Evolutionary conservation across 2,888 invertebrate genomes (phyloP), one percentile per base, ranked within the genome.

Genomic region (Masnerella sp.): DNA sequence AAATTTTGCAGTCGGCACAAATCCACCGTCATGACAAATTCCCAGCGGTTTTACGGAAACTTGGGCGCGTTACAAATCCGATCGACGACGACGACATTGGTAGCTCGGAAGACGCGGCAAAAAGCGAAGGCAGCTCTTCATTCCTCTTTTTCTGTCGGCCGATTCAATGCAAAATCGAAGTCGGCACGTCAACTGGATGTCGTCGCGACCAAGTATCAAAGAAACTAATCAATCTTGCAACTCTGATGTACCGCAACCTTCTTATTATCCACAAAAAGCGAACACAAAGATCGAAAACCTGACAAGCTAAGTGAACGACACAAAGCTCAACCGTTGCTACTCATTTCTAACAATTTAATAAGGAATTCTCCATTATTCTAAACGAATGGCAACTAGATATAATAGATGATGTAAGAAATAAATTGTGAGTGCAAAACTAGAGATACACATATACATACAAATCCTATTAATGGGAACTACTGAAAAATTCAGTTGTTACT

Each of bases 111-210:
- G 59, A 49, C 25, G 28, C 47, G 36, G 45, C 61, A 73, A 67
- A 67, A 67, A 73, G 43, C 56, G 15, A 45, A 14, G 20, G 15
- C 49, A 17, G 17, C 72, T 56, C 62, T 61, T 67, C 56, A 49
- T 49, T 51, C 51, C 30, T 56, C 67, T 67, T 67, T 73, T 67
- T 56, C 47, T 51, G 40, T 15, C 30, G 51, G 20, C 36, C 61
- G 45, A 51, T 58, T 62, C 67, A 62, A 73, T 73, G 73, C 68
- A 73, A 62, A 68, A 68, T 68, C 73, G 68, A 73, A 73, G 58
- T 25, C 49, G 22, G 40, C 68, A 62, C 62, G 73, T 68, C 62
- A 73, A 68, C 49, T 43, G 58, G 67, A 61, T 58, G 62, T 67
- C 56, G 51, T 30, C 32, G 62, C 68, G 68, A 68, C 73, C 56